A percentile compares a stretch with the other conserved stretches of the same genome.
These are phyloP conservation scores for Sciurus niger DNA, from an alignment of 2,113 vertebrate species.

Conservation along the genomic window DNA sequence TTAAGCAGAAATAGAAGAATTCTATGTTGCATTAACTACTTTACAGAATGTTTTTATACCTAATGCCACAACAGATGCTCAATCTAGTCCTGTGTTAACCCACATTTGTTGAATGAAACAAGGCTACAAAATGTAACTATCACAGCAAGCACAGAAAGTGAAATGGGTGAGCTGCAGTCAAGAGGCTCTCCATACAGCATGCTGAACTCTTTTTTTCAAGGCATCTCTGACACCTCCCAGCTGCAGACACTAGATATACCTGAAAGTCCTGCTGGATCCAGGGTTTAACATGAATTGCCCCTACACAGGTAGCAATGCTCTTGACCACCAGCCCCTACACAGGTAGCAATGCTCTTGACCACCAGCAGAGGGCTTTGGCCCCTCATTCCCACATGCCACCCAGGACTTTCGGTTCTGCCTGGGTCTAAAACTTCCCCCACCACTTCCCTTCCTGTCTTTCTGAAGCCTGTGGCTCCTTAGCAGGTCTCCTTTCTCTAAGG, in stretches of 20 bases:
- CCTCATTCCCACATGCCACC: neutral
- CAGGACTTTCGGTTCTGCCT: neutral
- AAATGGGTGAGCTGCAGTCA: neutral
- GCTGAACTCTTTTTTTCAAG: neutral
- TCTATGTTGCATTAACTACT: neutral
- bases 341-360: too few relatives aligned
- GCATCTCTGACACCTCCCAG: neutral
- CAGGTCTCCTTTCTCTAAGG: neutral
- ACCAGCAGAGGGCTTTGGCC: neutral
- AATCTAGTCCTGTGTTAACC: neutral
- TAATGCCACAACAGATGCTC: neutral
- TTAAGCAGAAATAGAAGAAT: neutral
- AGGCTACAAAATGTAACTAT: accelerated
- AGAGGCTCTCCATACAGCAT: neutral
- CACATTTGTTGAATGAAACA: neutral
- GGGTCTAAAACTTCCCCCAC: neutral
- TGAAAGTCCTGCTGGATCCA: neutral
- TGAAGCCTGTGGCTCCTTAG: neutral
- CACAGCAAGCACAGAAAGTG: neutral
- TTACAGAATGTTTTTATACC: neutral
- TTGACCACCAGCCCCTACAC: neutral
- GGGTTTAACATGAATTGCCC: too few relatives aligned
- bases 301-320: neutral
- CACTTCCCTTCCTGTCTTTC: neutral
- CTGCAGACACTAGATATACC: neutral